Evolutionary conservation across 37 sponge, comb jelly and placozoan genomes (phyloP), one percentile per base, ranked within the genome.

Genomic region (Agelas oroides): DNA sequence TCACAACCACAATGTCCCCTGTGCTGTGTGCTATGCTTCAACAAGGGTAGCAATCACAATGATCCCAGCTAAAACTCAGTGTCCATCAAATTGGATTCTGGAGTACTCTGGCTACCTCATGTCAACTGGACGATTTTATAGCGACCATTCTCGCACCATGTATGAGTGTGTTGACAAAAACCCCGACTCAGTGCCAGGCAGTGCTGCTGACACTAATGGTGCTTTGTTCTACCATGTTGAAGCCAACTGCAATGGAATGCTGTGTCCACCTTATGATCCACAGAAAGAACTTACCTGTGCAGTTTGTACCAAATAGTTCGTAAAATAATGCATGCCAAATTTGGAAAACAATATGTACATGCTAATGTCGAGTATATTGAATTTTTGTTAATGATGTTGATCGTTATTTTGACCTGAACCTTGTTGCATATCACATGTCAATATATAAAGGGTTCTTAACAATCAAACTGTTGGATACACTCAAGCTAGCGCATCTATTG

Each of bases 251-350:
- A 65, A 78, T 66, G 80, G 73, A 16, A 34, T 87, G 5, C 80
- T 75, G 21, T 87, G 87, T 73, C 75, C 75, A 19, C 81, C 80
- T 31, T 87, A 87, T 40, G 75, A 79, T 34, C 21, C 54, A 24
- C 56, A 53, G 24, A 79, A 87, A 70, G 87, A 79, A 63, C 81
- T 87, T 2, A 76, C 75, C 23, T 87, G 87, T 87, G 87, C 59
- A 39, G 87, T 87, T 65, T 87, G 87, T 60, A 87, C 87, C 80
- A 87, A 80, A 5, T 71, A 71, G n/a, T n/a, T n/a, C n/a, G n/a
- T n/a, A n/a, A n/a, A n/a, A 75, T n/a, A n/a, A n/a, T n/a, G n/a
- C n/a, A n/a, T n/a, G n/a, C n/a, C n/a, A n/a, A n/a, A n/a, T n/a
- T n/a, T n/a, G 23, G 15, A n/a, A n/a, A n/a, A n/a, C n/a, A n/a